These are phyloP conservation scores for Alitta virens DNA, from an alignment of 2,888 invertebrate genomes.

Conservation along the genomic window DNA sequence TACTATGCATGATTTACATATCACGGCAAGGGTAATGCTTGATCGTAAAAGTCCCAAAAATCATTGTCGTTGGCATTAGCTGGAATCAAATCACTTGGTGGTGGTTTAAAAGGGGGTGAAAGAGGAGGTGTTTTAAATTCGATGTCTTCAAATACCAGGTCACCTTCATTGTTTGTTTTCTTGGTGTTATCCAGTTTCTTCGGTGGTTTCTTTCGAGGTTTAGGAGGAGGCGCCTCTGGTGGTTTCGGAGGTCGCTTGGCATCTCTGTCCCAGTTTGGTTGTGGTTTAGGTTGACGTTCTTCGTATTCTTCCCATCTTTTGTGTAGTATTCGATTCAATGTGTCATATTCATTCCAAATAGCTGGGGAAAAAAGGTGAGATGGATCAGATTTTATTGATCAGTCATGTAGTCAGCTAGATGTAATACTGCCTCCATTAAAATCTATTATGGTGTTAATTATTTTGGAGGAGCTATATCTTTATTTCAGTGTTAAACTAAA, in stretches of 20 bases:
- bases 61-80: constrained; percentile 1
- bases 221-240: background rate
- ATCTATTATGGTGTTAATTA: no score
- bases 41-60: constrained; percentile 18
- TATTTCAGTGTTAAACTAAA: no score
- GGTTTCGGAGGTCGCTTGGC: constrained; percentile 14
- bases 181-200: background rate
- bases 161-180: background rate
- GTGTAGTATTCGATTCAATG: background rate
- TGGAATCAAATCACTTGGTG: background rate
- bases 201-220: constrained; percentile 1
- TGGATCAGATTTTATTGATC: no score
- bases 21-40: constrained; percentile 13
- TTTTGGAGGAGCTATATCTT: no score
- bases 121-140: constrained; percentile 17
- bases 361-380: constrained; percentile 14
- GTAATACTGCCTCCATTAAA: no score
- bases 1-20: no score
- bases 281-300: constrained; percentile 1
- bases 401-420: no score
- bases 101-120: constrained; percentile 4
- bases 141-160: constrained; percentile 17
- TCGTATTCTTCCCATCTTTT: constrained; percentile 12
- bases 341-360: constrained; percentile 12
- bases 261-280: constrained; percentile 14